These are phyloP conservation scores for Eilema griseolum DNA, from an alignment of 2,888 invertebrate genomes.

Conservation along the genomic window DNA sequence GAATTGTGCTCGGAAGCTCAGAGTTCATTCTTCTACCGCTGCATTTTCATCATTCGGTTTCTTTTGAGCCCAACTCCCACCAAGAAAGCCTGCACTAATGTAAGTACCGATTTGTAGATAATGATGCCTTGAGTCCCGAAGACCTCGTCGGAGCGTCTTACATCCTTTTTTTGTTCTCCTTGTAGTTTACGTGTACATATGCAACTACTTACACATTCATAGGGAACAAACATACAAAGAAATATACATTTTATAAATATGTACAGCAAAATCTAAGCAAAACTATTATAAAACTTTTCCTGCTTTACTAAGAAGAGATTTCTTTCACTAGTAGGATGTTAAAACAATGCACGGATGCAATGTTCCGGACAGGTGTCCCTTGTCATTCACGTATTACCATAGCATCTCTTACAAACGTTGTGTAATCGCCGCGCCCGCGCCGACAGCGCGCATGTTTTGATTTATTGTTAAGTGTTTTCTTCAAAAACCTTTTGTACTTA, in stretches of 20 bases:
- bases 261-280: constrained; percentile 12
- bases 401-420: constrained; percentile 52
- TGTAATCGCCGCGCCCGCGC: constrained; percentile 37
- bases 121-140: not conserved
- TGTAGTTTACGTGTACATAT: not conserved
- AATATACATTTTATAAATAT: not conserved
- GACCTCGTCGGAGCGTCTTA: not conserved
- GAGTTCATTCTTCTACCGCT: no score
- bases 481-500: not conserved
- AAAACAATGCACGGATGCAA: constrained; percentile 81
- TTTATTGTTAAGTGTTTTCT: constrained; percentile 24
- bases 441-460: constrained; percentile 25
- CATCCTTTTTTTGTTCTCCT: no score
- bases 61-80: not conserved
- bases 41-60: no score
- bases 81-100: not conserved
- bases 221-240: not conserved
- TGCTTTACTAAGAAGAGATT: constrained; percentile 46
- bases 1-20: no score
- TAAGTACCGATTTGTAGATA: not conserved
- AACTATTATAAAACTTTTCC: constrained; percentile 35
- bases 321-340: constrained; percentile 67
- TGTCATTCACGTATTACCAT: constrained; percentile 58
- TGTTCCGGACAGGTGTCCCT: constrained; percentile 81
- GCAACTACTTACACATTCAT: not conserved